phyloP scores from a whole-genome alignment of 1,140 invertebrate species.

The Drosophila hydei region DNA sequence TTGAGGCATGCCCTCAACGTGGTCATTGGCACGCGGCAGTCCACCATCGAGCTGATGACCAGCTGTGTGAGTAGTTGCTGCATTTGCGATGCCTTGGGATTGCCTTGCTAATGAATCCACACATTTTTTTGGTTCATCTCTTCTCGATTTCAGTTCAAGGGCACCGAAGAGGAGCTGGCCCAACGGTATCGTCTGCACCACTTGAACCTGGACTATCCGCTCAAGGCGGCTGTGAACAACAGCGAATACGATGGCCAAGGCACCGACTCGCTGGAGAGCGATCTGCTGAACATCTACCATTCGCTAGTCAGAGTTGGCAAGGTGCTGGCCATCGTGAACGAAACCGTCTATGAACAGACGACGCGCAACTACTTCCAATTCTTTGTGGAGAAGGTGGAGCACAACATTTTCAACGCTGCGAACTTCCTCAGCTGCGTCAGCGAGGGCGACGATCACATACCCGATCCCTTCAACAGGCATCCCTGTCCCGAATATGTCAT shows the following conservation, averaged over 20 bases:
- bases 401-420: constrained; percentile 16
- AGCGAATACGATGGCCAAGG: background rate
- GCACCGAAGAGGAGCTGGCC: background rate
- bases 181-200: background rate
- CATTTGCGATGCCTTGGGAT: no score
- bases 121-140: no score
- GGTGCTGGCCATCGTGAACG: background rate
- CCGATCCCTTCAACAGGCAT: background rate
- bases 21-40: no score
- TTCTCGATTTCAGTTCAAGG: no score
- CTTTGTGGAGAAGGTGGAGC: constrained; percentile 22
- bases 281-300: constrained; percentile 33
- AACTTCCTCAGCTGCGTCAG: background rate
- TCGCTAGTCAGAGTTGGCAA: background rate
- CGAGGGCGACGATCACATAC: background rate
- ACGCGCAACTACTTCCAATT: background rate
- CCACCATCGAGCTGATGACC: background rate
- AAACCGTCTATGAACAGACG: accelerated
- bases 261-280: background rate
- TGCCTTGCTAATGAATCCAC: no score
- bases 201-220: constrained; percentile 39
- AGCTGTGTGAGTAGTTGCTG: background rate
- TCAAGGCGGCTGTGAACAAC: background rate
- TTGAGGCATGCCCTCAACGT: no score
- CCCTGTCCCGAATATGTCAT: background rate